Percentiles rank a stretch among this genome's conserved stretches.
Conservation (phyloP, 2,797 vertebrate species). For the Enteromius viviparus region DNA sequence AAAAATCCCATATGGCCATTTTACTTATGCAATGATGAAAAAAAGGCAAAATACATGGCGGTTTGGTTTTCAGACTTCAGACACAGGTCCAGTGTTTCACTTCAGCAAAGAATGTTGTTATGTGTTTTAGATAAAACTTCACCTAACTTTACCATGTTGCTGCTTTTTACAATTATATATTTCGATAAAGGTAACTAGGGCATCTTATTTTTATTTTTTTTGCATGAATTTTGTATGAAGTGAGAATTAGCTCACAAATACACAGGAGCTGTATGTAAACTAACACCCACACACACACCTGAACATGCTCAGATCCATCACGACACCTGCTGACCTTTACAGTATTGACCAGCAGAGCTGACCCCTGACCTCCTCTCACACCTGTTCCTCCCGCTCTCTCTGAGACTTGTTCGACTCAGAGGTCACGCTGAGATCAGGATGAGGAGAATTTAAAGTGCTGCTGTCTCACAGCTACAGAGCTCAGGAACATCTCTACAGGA, state of each 20-base stretch:
- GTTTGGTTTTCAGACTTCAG: no score
- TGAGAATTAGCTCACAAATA: neutral
- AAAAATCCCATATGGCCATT: no score
- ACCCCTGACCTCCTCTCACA: constrained; percentile 39
- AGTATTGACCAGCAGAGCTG: constrained; percentile 21
- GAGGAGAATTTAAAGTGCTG: constrained; percentile 16
- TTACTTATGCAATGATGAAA: no score
- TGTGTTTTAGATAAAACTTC: no score
- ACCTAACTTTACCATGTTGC: no score
- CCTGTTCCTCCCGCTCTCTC: neutral
- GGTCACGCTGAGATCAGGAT: constrained; percentile 18
- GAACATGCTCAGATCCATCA: neutral
- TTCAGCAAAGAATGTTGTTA: no score
- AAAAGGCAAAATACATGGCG: no score
- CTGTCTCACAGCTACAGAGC: constrained; percentile 22
- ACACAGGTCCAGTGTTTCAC: no score
- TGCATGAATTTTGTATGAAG: neutral
- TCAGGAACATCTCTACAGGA: neutral
- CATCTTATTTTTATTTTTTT: neutral
- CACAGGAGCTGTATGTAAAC: neutral
- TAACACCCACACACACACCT: constrained; percentile 21
- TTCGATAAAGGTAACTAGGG: neutral
- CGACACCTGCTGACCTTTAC: constrained; percentile 29
- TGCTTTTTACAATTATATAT: no score
- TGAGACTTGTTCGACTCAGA: neutral